Evolutionary conservation across 1,140 invertebrate species (phyloP), one percentile per base, ranked within the genome.

Genomic region (Pomacea maculata): DNA sequence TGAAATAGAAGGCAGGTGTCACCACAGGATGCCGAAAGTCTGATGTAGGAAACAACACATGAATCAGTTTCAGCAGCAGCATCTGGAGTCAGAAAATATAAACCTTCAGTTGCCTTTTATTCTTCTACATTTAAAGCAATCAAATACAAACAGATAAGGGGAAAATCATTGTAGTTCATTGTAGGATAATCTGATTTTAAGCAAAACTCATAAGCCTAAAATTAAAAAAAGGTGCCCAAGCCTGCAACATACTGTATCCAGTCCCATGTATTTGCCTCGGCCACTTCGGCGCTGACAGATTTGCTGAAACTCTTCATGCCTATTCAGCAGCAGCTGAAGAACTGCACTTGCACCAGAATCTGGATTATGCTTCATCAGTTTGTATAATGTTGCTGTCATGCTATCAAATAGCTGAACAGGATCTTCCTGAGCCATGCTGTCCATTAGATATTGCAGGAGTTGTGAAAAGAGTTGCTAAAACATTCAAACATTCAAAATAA

Each of bases 1-100:
- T 95, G 86, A 97, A 96, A 68, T 96, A 91, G 75, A 96, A 92
- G 86, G 94, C 94, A 70, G 96, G 96, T 15, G 96, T 97, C 55
- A 95, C 94, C n/a, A 98, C 93, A 5, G 94, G 94, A 93, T 98
- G 97, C 55, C 94, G 92, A 88, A 96, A 97, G 92, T 98, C 97
- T 0, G 96, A 97, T 1, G 96, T 95, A 21, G 96, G 95, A 90
- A 96, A 98, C 61, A 98, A 86, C 21, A 95, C 89, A 14, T 88
- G 84, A 10, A 92, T 85, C 73, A 93, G 83, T 83, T 92, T 92
- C 63, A 98, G 94, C 86, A 96, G 94, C 84, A 97, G 90, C 52
- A 98, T 87, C 94, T 94, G 89, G 86, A 88, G 86, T 82, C 61
- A 73, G 52, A 65, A 73, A 17, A 54, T 1, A 11, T 14, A 61